Base-by-base conservation (phyloP, 2,888 invertebrate species). In the Meiosimyza platycephala region DNA sequence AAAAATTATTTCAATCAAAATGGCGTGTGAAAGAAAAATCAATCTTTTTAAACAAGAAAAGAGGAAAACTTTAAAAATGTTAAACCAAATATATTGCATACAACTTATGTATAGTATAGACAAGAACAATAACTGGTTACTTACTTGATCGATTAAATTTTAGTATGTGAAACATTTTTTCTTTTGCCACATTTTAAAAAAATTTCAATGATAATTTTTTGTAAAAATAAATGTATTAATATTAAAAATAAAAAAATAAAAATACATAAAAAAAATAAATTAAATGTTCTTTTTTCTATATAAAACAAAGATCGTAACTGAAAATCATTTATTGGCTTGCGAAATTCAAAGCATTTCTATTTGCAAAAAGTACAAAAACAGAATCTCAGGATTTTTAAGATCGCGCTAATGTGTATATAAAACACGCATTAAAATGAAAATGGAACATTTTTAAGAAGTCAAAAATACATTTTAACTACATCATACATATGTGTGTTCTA, bases 351-450 rank as follows among this genome's bases (percentile, higher is more conserved):
- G 40, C 40, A 40, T 40, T 40, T 40, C 40, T 40, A 40, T 40
- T 40, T 18, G 33, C 63, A 16, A 48, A 63, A 18, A 63, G 63
- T 63, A 63, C 63, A 63, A 63, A 62, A 63, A 18, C 40, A 18
- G 11, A 63, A 40, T 47, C 63, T 63, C 63, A 63, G 63, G 63
- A 63, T 63, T 63, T 16, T 47, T 47, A 62, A 48, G 16, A 63
- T 47, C 9, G n/a, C 63, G 47, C 18, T 7, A 16, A 40, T 40
- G 40, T 40, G 40, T 40, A n/a, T 63, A 47, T 16, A 63, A 63
- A 15, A 48, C 12, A 18, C 18, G n/a, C 54, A 16, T 55, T 55
- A n/a, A 55, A 55, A 22, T 55, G 55, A 18, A 55, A 55, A 55
- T 16, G 16, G 55, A 55, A 22, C 55, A 55, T 22, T n/a, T 55